phyloP scores from a whole-genome alignment of 2,797 vertebrate species.

The Tenualosa thibaudeaui region DNA sequence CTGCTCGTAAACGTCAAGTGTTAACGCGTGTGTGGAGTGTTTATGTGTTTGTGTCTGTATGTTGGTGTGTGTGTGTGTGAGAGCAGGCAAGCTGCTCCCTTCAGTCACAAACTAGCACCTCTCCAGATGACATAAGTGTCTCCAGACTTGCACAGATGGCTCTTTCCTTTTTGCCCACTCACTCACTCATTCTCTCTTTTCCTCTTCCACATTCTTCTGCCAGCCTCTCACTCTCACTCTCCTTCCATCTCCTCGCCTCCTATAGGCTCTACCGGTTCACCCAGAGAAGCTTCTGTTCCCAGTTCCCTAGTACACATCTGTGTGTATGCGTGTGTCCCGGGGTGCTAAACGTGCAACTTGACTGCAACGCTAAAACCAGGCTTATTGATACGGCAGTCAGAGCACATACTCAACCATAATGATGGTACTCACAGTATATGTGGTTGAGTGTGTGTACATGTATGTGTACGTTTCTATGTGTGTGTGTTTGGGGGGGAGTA shows the following conservation, averaged over 20 bases:
- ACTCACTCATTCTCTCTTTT: neutral
- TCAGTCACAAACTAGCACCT: neutral
- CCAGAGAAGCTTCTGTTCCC: neutral
- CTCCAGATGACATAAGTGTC: neutral
- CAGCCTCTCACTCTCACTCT: neutral
- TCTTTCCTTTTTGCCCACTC: neutral
- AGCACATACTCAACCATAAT: too few relatives aligned
- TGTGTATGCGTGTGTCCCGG: neutral
- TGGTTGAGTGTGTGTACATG: neutral
- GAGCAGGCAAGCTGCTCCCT: neutral
- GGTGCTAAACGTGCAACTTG: too few relatives aligned
- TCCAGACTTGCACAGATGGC: neutral
- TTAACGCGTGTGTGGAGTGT: neutral
- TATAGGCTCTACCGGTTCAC: neutral
- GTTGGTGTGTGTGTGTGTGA: neutral
- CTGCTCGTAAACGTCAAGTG: neutral
- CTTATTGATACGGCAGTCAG: too few relatives aligned
- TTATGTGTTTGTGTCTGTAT: neutral
- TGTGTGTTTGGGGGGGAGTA: neutral
- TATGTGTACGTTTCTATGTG: neutral
- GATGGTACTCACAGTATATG: too few relatives aligned
- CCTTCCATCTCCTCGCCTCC: neutral
- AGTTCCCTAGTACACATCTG: neutral
- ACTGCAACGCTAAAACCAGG: too few relatives aligned
- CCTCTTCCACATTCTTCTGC: neutral